Evolutionary conservation across 2,797 vertebrate species (phyloP), one percentile per base, ranked within the genome.

Genomic region (Scomberomorus guttatus): DNA sequence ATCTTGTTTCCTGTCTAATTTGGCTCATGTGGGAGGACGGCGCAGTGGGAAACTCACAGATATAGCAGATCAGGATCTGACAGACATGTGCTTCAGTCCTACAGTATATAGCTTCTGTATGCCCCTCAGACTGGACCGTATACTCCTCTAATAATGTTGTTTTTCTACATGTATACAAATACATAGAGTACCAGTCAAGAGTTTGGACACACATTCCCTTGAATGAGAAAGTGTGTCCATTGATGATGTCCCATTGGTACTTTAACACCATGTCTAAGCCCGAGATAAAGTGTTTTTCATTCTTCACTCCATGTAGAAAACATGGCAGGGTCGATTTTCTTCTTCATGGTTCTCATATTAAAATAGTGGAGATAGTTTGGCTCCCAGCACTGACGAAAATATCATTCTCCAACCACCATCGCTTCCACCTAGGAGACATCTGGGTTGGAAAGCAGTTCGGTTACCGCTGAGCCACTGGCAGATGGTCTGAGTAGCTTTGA

Each of bases 1-100:
- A 58, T 80, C 59, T 63, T 74, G 61, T 72, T 85, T 86, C 75
- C 77, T 81, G 79, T 61, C 27, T 68, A 44, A 56, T 46, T 65
- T 58, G 59, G 51, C 66, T 82, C 61, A n/a, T 77, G 34, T 27
- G 29, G 64, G 52, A 80, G 50, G 10, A 55, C 56, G 62, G 18
- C 4, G 18, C 24, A 57, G 34, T 42, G 29, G 54, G 25, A 72
- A 71, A 63, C 52, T 60, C 48, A 37, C 48, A 72, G 13, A 48
- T 4, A 46, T 4, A 46, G 51, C 54, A 64, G 44, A 80, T 65
- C 48, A 62, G 24, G 52, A 25, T 66, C 27, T 55, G 56, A 71
- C 25, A 44, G 25, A 5, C 18, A 69, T 10, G 46, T 14, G 20
- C 25, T 27, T 29, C 27, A 22, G 14, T 50, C 37, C 3, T 14